Conservation (phyloP, 2,888 invertebrate genomes). For the Caradrina clavipalpis region DNA sequence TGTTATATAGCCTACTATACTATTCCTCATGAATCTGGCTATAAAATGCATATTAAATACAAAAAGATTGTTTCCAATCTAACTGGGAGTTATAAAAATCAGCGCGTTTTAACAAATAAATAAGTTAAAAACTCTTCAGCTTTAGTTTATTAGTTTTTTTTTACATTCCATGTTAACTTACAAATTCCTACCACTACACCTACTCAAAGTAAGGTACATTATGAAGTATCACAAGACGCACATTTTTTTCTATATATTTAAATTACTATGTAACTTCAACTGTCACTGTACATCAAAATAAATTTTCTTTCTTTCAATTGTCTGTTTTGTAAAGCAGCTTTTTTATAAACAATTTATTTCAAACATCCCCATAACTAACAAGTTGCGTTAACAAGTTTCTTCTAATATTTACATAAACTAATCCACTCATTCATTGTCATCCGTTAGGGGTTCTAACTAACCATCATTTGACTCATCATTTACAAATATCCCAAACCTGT, state of each 20-base stretch:
- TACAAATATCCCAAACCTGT: constrained; percentile 61
- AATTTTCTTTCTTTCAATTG: not conserved
- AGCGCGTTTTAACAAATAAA: too few relatives aligned
- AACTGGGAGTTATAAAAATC: too few relatives aligned
- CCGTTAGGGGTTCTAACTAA: constrained; percentile 59
- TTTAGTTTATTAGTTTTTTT: too few relatives aligned
- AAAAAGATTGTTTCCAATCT: too few relatives aligned
- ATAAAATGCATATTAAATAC: too few relatives aligned
- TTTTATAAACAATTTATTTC: constrained; percentile 5
- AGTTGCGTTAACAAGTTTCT: constrained; percentile 42
- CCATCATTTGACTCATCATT: constrained; percentile 46
- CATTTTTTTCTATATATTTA: not conserved
- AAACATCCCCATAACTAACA: constrained; percentile 29
- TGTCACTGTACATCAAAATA: not conserved
- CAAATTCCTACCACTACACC: not conserved
- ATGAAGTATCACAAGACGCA: not conserved
- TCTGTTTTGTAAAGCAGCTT: not conserved
- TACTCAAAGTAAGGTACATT: not conserved
- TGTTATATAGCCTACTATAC: too few relatives aligned
- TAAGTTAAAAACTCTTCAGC: too few relatives aligned
- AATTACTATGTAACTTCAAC: not conserved
- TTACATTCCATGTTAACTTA: not conserved
- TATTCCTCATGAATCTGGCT: too few relatives aligned
- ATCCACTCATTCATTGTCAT: constrained; percentile 58
- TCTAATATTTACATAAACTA: constrained; percentile 51